These are phyloP conservation scores for Ectobius pallidus DNA, from an alignment of 2,888 invertebrate species.

Conservation along the genomic window DNA sequence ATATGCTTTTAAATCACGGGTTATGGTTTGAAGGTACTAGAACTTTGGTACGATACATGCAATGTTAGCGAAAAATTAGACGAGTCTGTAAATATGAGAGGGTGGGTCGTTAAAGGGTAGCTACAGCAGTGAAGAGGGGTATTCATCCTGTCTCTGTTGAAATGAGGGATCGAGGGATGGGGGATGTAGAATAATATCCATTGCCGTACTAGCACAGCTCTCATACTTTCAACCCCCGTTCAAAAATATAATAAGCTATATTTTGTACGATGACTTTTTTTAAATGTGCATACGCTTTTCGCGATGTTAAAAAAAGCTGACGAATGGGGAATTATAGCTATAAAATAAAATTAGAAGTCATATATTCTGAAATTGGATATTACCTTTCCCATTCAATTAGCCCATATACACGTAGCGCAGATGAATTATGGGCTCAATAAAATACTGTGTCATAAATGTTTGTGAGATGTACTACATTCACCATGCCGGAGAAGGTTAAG, in stretches of 20 bases:
- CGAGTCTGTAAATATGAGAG: too few relatives aligned
- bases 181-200: background rate
- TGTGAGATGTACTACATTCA: background rate
- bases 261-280: constrained; percentile 11
- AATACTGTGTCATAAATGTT: constrained; percentile 15
- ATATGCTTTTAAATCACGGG: too few relatives aligned
- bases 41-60: too few relatives aligned
- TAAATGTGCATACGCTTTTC: background rate
- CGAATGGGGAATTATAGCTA: constrained; percentile 30
- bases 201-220: background rate
- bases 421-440: constrained; percentile 24
- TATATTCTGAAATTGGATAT: constrained; percentile 23
- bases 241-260: constrained; percentile 12
- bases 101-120: too few relatives aligned
- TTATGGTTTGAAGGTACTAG: too few relatives aligned
- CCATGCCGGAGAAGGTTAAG: too few relatives aligned
- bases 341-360: constrained; percentile 33
- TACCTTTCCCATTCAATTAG: constrained; percentile 29
- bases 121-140: too few relatives aligned
- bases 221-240: background rate
- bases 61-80: too few relatives aligned
- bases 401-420: constrained; percentile 6
- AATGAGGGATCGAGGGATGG: too few relatives aligned
- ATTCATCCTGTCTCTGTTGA: too few relatives aligned
- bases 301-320: constrained; percentile 8